Evolutionary conservation across 2,797 vertebrate species (phyloP), one percentile per base, ranked within the genome.

Genomic region (Sebastes hubbsi): DNA sequence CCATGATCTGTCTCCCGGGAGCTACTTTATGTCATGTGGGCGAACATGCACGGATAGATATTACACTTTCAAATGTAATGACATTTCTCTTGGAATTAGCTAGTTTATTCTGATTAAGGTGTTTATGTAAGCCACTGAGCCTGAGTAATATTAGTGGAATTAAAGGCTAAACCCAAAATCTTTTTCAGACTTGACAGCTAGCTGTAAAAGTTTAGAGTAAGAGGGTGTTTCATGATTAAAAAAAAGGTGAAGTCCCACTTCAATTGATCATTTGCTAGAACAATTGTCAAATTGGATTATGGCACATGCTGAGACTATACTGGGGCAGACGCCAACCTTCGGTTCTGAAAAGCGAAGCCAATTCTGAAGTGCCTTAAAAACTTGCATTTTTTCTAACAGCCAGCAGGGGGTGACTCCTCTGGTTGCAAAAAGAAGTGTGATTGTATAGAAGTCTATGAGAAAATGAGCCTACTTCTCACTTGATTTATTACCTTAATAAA

Each of bases 1-100:
- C 66, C 30, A 20, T 38, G 69, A 83, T 75, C 34, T 49, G n/a
- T 70, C 74, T 80, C 77, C 77, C 4, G 3, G 46, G 81, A 76
- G 36, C 78, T n/a, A 18, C 67, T 72, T 72, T 25, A 67, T 55
- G 38, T 72, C 67, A 63, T 77, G 77, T 78, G 60, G 83, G 71
- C 22, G 36, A 78, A 59, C 34, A 32, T 7, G 67, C 54, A 32
- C 58, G 38, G 68, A 74, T 58, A 29, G 24, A 80, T 71, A 71
- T 77, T 82, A 78, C 52, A 72, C 63, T 73, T 74, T 79, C 3
- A 65, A 79, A 84, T 75, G 32, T 60, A 49, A 79, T 52, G 13
- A 71, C 46, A 73, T 69, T 70, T 76, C 52, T 34, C 27, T 56
- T 56, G 22, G 52, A 72, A 65, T 75, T 58, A 71, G 42, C 13